Evolutionary conservation across 1,140 invertebrate genomes (phyloP).

Genomic region (Centruroides vittatus): DNA sequence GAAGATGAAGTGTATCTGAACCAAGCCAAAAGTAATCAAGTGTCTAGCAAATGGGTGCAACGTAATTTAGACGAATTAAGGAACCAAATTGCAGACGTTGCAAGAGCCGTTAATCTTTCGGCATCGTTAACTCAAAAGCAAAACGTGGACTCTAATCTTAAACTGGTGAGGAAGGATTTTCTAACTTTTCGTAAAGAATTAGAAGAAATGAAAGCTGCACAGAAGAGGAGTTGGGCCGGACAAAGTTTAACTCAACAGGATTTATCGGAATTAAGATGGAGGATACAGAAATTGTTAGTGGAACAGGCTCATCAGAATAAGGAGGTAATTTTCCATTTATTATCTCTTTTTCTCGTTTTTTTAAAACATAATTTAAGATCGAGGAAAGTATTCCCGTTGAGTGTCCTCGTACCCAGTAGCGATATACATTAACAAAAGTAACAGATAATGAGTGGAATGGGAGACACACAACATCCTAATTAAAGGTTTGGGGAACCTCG

Average conservation of each 20-base stretch:
- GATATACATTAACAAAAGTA: too few species aligned
- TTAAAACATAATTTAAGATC: too few species aligned
- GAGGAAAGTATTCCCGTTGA: too few species aligned
- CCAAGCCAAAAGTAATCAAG: not conserved
- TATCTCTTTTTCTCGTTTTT: too few species aligned
- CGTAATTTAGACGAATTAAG: conserved; percentile 10
- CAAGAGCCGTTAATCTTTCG: conserved; percentile 10
- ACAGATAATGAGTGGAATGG: too few species aligned
- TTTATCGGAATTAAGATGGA: conserved; percentile 7
- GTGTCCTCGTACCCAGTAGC: too few species aligned
- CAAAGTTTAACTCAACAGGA: conserved; percentile 4
- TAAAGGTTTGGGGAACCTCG: too few species aligned
- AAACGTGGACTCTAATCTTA: not conserved
- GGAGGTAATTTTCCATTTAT: too few species aligned
- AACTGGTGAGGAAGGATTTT: conserved; percentile 7
- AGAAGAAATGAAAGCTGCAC: conserved; percentile 1
- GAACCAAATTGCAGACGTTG: conserved; percentile 13
- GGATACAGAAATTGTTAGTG: conserved; percentile 1
- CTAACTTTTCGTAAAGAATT: conserved; percentile 1
- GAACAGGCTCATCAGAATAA: not conserved
- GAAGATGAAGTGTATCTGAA: not conserved
- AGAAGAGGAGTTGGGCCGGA: conserved; percentile 6
- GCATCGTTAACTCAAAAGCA: conserved; percentile 8
- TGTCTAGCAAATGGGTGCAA: conserved; percentile 13
- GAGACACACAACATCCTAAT: too few species aligned